Percentiles rank a stretch among this genome's conserved stretches.
phyloP scores from a whole-genome alignment of 2,113 vertebrate genomes.

The Labrus mixtus region DNA sequence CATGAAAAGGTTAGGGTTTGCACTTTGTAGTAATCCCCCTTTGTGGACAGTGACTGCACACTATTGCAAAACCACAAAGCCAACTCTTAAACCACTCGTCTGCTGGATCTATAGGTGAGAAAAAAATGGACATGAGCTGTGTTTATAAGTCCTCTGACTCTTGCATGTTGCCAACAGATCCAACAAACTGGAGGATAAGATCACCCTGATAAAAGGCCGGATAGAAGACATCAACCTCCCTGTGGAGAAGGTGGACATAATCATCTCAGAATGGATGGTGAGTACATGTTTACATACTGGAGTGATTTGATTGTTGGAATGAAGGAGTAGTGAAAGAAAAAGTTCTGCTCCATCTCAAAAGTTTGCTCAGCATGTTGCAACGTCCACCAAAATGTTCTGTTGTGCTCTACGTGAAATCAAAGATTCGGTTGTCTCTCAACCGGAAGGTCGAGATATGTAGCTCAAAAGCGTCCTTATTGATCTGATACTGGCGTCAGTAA shows the following conservation, averaged over 20 bases:
- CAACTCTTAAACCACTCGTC: too few species aligned
- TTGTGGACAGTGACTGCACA: not conserved
- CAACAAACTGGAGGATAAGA: constrained; percentile 90
- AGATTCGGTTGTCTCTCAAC: too few species aligned
- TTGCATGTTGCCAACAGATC: constrained; percentile 78
- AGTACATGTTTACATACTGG: constrained; percentile 68
- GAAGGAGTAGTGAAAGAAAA: too few species aligned
- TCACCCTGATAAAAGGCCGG: constrained; percentile 93
- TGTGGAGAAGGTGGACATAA: constrained; percentile 93
- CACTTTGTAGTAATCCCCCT: not conserved
- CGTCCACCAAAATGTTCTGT: too few species aligned
- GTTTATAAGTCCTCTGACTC: not conserved
- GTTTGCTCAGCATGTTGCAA: too few species aligned
- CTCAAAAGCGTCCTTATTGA: too few species aligned
- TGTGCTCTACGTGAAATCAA: too few species aligned
- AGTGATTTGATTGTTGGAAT: too few species aligned
- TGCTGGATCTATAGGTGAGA: not conserved
- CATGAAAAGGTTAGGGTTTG: too few species aligned
- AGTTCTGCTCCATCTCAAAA: too few species aligned
- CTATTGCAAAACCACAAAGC: not conserved
- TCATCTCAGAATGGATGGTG: constrained; percentile 99
- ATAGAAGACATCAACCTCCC: constrained; percentile 94
- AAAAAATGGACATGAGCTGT: not conserved
- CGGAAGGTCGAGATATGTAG: too few species aligned
- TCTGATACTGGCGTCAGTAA: too few species aligned